A percentile compares a stretch with the other conserved stretches of the same genome.
phyloP scores from a whole-genome alignment of 2,888 invertebrate genomes.

The Seira ritae region DNA sequence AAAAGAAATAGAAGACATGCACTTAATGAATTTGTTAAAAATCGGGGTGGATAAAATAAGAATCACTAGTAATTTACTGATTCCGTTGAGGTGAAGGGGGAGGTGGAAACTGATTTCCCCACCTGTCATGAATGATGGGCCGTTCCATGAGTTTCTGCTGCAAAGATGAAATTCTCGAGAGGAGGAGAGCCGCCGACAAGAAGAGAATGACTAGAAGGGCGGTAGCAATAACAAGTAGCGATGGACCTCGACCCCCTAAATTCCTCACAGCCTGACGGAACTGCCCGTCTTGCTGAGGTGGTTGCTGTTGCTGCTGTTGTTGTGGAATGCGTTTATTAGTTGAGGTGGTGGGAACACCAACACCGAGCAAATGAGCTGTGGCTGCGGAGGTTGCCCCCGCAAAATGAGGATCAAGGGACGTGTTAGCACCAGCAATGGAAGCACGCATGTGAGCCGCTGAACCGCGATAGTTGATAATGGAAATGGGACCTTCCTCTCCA shows the following conservation, averaged over 20 bases:
- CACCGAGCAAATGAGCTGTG: conserved; percentile 30
- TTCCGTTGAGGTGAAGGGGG: not conserved
- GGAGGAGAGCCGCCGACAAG: conserved; percentile 79
- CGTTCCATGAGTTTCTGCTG: conserved; percentile 74
- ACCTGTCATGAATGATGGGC: conserved; percentile 65
- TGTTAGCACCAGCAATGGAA: conserved; percentile 29
- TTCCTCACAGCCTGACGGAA: conserved; percentile 31
- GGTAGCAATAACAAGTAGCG: conserved; percentile 79
- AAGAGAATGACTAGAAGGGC: conserved; percentile 79
- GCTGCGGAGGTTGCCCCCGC: not conserved
- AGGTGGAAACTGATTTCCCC: conserved; percentile 17
- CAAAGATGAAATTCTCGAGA: conserved; percentile 79
- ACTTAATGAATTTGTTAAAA: too few relatives aligned
- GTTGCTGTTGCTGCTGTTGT: conserved; percentile 23
- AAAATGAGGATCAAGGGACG: conserved; percentile 12
- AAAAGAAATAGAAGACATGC: too few relatives aligned
- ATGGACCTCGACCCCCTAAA: conserved; percentile 53
- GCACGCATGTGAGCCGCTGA: conserved; percentile 32
- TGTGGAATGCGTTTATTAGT: too few relatives aligned
- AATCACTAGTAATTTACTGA: conserved; percentile 24
- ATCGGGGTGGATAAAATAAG: too few relatives aligned
- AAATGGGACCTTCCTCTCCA: not conserved
- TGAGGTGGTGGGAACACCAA: not conserved
- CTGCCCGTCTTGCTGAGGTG: too few relatives aligned
- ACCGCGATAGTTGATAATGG: conserved; percentile 48